Conservation (phyloP, 2,113 vertebrate species). For the Atrichornis clamosus region DNA sequence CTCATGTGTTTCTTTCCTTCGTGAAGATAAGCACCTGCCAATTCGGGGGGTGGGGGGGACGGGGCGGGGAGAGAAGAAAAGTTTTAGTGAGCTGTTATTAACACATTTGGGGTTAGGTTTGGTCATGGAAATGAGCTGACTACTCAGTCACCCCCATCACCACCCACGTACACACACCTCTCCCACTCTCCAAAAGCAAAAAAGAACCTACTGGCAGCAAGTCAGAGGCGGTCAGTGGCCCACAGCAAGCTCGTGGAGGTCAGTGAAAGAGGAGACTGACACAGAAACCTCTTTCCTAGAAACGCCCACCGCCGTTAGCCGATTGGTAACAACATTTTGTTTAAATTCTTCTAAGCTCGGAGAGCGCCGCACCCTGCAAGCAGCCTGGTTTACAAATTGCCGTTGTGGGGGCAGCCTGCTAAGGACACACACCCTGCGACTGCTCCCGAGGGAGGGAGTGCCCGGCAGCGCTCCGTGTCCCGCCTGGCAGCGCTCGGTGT, state of each 20-base stretch:
- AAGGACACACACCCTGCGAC: accelerated
- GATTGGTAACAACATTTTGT: not conserved
- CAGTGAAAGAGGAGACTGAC: not conserved
- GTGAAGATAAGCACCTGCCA: not conserved
- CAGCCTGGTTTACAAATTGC: accelerated
- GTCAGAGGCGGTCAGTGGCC: not conserved
- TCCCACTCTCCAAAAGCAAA: too few relatives aligned
- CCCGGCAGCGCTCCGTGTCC: accelerated
- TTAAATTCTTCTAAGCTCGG: not conserved
- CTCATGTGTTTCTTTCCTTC: not conserved
- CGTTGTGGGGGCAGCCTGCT: accelerated
- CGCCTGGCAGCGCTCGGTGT: not conserved
- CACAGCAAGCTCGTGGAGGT: not conserved
- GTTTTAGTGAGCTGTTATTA: not conserved
- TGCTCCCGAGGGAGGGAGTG: accelerated
- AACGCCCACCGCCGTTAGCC: not conserved
- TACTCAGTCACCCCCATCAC: not conserved
- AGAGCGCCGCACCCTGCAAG: too few relatives aligned
- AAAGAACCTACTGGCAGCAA: not conserved
- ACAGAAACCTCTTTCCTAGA: not conserved
- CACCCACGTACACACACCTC: not conserved
- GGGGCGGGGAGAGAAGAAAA: not conserved
- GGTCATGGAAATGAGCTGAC: not conserved
- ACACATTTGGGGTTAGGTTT: not conserved
- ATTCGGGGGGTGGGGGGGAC: not conserved